Evolutionary conservation across 2,113 vertebrate species (phyloP).

Genomic region (Picathartes gymnocephalus): DNA sequence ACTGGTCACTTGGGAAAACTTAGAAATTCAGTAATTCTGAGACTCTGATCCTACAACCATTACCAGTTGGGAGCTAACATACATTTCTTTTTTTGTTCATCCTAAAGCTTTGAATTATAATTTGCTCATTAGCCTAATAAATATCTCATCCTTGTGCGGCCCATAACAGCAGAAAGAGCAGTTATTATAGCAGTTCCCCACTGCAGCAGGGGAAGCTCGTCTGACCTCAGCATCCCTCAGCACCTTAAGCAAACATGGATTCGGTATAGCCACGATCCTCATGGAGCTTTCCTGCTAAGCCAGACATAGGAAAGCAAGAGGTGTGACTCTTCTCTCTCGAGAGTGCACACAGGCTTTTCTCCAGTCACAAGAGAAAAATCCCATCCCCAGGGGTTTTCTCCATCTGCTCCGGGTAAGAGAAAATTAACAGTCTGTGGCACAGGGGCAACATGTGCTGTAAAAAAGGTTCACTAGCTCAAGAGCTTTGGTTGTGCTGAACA

Average conservation of each 20-base stretch:
- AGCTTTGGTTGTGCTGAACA: neutral
- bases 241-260: slow-evolving; percentile 22
- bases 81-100: slow-evolving; percentile 47
- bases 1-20: slow-evolving; percentile 23
- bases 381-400: neutral
- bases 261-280: neutral
- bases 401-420: neutral
- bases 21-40: slow-evolving; percentile 36
- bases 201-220: neutral
- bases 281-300: neutral
- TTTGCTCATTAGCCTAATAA: slow-evolving; percentile 64
- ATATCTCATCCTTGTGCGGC: slow-evolving; percentile 38
- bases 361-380: slow-evolving; percentile 8
- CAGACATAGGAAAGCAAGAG: neutral
- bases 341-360: neutral
- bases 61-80: slow-evolving; percentile 59
- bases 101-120: slow-evolving; percentile 59
- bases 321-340: neutral
- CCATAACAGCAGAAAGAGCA: slow-evolving; percentile 18
- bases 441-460: neutral
- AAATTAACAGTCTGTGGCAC: slow-evolving; percentile 11
- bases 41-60: slow-evolving; percentile 9
- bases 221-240: slow-evolving; percentile 38
- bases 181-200: neutral
- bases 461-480: slow-evolving; percentile 34